These are phyloP conservation scores for Pinna nobilis DNA, from an alignment of 1,140 invertebrate species.

Conservation along the genomic window DNA sequence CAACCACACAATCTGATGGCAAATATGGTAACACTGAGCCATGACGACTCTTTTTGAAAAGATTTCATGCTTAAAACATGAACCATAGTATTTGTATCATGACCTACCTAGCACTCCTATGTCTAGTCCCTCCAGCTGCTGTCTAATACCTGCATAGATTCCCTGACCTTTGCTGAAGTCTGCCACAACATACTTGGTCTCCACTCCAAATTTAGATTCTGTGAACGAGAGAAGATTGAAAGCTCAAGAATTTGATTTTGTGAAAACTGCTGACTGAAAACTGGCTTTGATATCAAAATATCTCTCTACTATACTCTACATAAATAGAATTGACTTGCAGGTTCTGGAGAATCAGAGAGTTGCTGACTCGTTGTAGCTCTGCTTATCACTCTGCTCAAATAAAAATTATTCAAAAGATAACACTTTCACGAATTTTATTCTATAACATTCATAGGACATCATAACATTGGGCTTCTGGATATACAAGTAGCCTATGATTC, in stretches of 20 bases:
- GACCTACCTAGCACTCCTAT: constrained; percentile 85
- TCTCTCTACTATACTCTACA: neutral
- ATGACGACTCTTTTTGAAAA: neutral
- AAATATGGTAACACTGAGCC: neutral
- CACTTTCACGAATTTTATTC: too few relatives aligned
- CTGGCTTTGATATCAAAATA: neutral
- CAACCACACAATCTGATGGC: too few relatives aligned
- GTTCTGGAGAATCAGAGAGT: neutral
- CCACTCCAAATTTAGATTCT: constrained; percentile 82
- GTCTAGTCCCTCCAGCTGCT: constrained; percentile 85
- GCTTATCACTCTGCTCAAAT: too few relatives aligned
- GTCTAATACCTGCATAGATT: constrained; percentile 86
- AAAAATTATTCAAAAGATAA: too few relatives aligned
- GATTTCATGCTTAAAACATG: neutral
- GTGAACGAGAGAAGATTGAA: constrained; percentile 24
- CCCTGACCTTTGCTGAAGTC: constrained; percentile 85
- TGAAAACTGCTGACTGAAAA: neutral
- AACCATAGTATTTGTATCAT: neutral
- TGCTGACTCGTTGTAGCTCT: too few relatives aligned
- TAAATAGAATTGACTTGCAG: neutral
- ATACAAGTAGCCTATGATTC: too few relatives aligned
- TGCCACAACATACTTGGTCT: constrained; percentile 87
- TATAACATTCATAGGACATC: too few relatives aligned
- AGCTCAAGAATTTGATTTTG: too few relatives aligned
- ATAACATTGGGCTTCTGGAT: too few relatives aligned